Percentiles rank a stretch among this genome's conserved stretches.
phyloP scores from a whole-genome alignment of 1,140 invertebrate genomes.

The Drosophila elegans region DNA sequence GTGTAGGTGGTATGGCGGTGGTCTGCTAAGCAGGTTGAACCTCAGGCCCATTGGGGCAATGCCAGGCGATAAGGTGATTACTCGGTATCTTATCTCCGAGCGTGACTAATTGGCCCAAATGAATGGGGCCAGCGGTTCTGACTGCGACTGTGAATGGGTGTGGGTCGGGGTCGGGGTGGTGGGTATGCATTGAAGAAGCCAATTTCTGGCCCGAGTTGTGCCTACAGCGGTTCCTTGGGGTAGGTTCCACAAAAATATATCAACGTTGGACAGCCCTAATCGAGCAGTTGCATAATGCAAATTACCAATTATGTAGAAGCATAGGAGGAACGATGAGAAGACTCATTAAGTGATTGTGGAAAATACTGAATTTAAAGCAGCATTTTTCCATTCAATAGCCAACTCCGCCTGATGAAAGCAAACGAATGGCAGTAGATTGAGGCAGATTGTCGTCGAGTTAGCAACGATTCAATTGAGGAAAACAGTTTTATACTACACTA shows the following conservation, averaged over 20 bases:
- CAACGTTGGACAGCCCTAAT: constrained; percentile 2
- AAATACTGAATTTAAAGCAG: constrained; percentile 18
- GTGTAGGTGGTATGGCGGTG: constrained; percentile 4
- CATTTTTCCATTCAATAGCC: constrained; percentile 27
- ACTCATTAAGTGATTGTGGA: constrained; percentile 19
- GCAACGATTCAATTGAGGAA: constrained; percentile 62
- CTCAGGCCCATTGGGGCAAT: constrained; percentile 53
- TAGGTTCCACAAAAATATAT: constrained; percentile 55
- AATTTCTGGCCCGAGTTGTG: constrained; percentile 36
- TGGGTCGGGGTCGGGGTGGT: neutral
- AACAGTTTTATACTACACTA: neutral
- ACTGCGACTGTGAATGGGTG: constrained; percentile 27
- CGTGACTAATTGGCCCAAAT: constrained; percentile 75
- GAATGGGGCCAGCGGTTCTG: constrained; percentile 41
- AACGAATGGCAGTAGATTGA: constrained; percentile 59
- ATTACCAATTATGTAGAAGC: neutral
- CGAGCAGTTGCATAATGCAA: constrained; percentile 41
- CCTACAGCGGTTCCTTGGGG: constrained; percentile 50
- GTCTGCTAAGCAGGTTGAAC: constrained; percentile 40
- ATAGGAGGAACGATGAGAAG: neutral
- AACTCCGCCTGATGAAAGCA: constrained; percentile 22
- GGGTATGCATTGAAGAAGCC: constrained; percentile 10
- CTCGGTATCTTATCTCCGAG: constrained; percentile 70
- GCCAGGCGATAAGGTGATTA: constrained; percentile 75
- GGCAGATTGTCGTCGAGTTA: constrained; percentile 70